Evolutionary conservation across 2,797 vertebrate species (phyloP).

Genomic region (Cryptoblepharus egeriae): DNA sequence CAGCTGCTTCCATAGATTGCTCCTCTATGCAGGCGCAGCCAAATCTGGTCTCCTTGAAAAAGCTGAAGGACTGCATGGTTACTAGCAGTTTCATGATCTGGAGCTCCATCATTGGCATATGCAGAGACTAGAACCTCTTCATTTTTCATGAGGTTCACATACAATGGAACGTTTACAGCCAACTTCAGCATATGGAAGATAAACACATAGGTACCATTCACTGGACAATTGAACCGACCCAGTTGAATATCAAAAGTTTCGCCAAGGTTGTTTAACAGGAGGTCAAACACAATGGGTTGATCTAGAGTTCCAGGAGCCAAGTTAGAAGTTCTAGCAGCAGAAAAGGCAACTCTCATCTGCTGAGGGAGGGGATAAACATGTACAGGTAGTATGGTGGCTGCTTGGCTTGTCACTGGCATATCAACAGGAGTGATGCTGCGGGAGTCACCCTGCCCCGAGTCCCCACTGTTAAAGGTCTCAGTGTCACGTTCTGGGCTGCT

Average conservation of each 20-base stretch:
- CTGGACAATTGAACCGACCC: slow-evolving; percentile 92
- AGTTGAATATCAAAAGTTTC: slow-evolving; percentile 91
- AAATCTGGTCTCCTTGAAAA: slow-evolving; percentile 94
- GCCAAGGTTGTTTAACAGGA: slow-evolving; percentile 92
- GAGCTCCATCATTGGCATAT: slow-evolving; percentile 96
- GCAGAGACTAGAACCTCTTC: slow-evolving; percentile 96
- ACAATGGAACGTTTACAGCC: slow-evolving; percentile 93
- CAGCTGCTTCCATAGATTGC: slow-evolving; percentile 98
- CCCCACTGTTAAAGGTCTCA: slow-evolving; percentile 83
- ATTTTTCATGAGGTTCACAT: slow-evolving; percentile 97
- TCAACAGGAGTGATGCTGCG: slow-evolving; percentile 86
- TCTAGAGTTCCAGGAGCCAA: slow-evolving; percentile 95
- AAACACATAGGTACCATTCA: slow-evolving; percentile 93
- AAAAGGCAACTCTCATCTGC: slow-evolving; percentile 94
- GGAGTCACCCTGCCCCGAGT: slow-evolving; percentile 91
- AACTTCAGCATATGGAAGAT: slow-evolving; percentile 98
- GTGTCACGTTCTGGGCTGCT: slow-evolving; percentile 91
- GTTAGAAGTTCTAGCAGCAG: slow-evolving; percentile 93
- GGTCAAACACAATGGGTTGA: slow-evolving; percentile 95
- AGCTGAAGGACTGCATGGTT: slow-evolving; percentile 95
- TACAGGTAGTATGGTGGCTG: slow-evolving; percentile 86
- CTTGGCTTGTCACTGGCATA: slow-evolving; percentile 83
- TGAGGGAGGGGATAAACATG: slow-evolving; percentile 89
- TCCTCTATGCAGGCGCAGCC: slow-evolving; percentile 93
- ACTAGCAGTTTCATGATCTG: slow-evolving; percentile 96